Evolutionary conservation across 2,113 vertebrate genomes (phyloP).

Genomic region (Corythornis vintsioides): DNA sequence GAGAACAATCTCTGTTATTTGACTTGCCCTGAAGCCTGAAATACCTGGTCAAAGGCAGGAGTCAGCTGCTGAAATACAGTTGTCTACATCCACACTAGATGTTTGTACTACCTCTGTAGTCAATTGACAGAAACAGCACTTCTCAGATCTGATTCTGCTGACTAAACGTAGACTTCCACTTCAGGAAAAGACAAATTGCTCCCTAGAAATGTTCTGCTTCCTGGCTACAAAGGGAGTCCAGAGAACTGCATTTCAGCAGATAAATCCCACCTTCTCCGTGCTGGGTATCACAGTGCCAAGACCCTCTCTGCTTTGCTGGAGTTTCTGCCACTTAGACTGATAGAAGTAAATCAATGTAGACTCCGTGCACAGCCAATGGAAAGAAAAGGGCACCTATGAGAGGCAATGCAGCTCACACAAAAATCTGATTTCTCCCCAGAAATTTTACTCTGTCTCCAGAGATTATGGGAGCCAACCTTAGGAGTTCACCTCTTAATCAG

Average conservation of each 20-base stretch:
- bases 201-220: constrained; percentile 32
- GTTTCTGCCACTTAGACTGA: not conserved
- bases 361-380: not conserved
- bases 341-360: not conserved
- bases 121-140: not conserved
- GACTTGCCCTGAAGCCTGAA: not conserved
- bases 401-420: not conserved
- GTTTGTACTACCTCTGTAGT: constrained; percentile 6
- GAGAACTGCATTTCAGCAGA: not conserved
- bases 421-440: not conserved
- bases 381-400: not conserved
- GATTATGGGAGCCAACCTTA: not conserved
- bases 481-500: not conserved
- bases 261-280: not conserved
- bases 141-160: constrained; percentile 36
- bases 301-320: not conserved
- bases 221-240: not conserved
- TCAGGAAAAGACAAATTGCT: constrained; percentile 14
- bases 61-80: not conserved
- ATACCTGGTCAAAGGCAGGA: constrained; percentile 6
- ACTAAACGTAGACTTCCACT: constrained; percentile 27
- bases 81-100: not conserved
- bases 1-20: not conserved
- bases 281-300: not conserved
- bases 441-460: not conserved